A percentile compares a stretch with the other conserved stretches of the same genome.
These are phyloP conservation scores for Brachionichthys hirsutus DNA, from an alignment of 2,113 vertebrate genomes.

Conservation along the genomic window DNA sequence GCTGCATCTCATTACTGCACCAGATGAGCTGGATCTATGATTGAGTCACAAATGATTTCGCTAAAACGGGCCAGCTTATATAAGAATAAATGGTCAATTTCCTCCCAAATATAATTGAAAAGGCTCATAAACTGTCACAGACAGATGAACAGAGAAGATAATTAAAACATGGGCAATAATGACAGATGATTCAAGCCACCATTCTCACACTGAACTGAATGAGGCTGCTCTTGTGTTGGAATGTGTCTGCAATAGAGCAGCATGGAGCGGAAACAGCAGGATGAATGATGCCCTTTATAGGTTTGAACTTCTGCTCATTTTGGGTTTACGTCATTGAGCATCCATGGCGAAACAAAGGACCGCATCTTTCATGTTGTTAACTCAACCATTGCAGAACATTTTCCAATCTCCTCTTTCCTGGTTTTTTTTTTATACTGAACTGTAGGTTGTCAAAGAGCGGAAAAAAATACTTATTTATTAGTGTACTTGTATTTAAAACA, in stretches of 20 bases:
- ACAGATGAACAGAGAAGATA: slow-evolving; percentile 23
- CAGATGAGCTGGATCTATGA: slow-evolving; percentile 29
- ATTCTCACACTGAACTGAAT: too few species aligned
- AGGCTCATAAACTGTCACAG: slow-evolving; percentile 16
- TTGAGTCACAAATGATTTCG: slow-evolving; percentile 16
- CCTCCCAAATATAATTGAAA: slow-evolving; percentile 23
- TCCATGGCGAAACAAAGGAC: slow-evolving; percentile 9
- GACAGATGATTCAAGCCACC: not conserved
- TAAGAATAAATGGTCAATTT: slow-evolving; percentile 41
- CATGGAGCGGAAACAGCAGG: too few species aligned
- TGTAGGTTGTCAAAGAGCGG: too few species aligned
- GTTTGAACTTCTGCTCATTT: not conserved
- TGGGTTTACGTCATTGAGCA: not conserved
- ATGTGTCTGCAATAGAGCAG: too few species aligned
- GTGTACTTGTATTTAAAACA: too few species aligned
- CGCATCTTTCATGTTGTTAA: slow-evolving; percentile 12
- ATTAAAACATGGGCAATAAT: slow-evolving; percentile 15
- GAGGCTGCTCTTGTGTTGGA: too few species aligned
- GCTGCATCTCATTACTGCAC: not conserved
- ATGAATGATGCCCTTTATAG: not conserved
- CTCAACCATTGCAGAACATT: not conserved
- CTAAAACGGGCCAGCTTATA: slow-evolving; percentile 19
- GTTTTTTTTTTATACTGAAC: too few species aligned
- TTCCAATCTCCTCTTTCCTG: not conserved
- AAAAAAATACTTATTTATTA: too few species aligned